Conservation (phyloP, 2,888 invertebrate species). For the Eulithis prunata region DNA sequence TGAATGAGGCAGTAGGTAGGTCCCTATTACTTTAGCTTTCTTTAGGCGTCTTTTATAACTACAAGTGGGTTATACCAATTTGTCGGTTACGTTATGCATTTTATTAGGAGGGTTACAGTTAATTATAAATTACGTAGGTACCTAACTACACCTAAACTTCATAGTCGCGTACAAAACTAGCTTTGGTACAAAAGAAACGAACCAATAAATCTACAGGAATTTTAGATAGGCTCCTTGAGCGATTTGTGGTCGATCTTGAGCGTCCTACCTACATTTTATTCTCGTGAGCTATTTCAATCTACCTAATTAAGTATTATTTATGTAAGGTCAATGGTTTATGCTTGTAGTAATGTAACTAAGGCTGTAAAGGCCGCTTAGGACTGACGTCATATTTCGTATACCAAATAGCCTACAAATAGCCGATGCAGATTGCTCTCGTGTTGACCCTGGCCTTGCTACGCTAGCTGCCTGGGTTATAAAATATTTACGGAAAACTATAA, state of each 20-base stretch:
- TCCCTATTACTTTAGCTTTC: too few species aligned
- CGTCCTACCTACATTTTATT: neutral
- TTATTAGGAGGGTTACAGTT: too few species aligned
- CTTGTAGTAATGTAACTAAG: constrained; percentile 4
- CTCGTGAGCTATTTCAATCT: neutral
- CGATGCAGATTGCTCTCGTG: constrained; percentile 13
- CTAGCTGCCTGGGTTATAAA: constrained; percentile 1
- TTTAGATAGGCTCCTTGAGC: neutral
- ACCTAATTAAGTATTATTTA: neutral
- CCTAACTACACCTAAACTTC: too few species aligned
- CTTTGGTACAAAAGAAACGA: too few species aligned
- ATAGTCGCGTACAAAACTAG: too few species aligned
- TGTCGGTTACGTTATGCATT: too few species aligned
- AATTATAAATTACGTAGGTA: too few species aligned
- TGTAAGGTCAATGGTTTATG: constrained; percentile 7
- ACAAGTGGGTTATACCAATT: neutral
- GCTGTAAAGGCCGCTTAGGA: constrained; percentile 19
- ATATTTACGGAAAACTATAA: constrained; percentile 5
- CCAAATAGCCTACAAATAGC: constrained; percentile 3
- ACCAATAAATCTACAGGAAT: too few species aligned
- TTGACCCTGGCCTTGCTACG: constrained; percentile 22
- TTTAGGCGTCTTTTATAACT: neutral
- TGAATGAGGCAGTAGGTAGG: neutral
- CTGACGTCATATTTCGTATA: constrained; percentile 27
- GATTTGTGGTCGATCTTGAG: neutral